Percentiles rank a stretch among this genome's conserved stretches.
phyloP scores from a whole-genome alignment of 2,113 vertebrate species.

The Scatophagus argus region DNA sequence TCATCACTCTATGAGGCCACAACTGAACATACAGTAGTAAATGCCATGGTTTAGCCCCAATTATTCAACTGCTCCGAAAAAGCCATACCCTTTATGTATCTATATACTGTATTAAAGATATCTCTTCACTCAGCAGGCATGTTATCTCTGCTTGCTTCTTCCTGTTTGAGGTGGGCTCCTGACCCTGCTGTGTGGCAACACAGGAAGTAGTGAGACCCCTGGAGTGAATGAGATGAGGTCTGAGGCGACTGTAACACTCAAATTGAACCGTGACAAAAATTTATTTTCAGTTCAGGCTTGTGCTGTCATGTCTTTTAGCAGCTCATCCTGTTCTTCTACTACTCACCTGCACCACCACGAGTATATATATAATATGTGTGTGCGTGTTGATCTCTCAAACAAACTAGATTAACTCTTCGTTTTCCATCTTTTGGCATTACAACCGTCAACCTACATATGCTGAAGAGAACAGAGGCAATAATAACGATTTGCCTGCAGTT shows the following conservation, averaged over 20 bases:
- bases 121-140: constrained; percentile 17
- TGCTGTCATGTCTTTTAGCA: constrained; percentile 16
- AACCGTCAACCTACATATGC: neutral
- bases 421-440: constrained; percentile 4
- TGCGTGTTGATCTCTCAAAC: no score
- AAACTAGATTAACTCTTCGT: neutral
- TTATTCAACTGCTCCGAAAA: neutral
- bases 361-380: no score
- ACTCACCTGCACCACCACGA: neutral
- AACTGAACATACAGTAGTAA: neutral
- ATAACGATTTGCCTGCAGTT: constrained; percentile 61
- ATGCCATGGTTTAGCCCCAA: constrained; percentile 1
- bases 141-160: constrained; percentile 46
- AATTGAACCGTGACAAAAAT: constrained; percentile 13
- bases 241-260: constrained; percentile 13
- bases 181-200: constrained; percentile 36
- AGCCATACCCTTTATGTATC: neutral
- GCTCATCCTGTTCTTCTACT: neutral
- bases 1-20: neutral
- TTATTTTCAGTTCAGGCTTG: constrained; percentile 7
- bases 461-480: constrained; percentile 12
- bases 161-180: constrained; percentile 23
- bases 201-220: constrained; percentile 46
- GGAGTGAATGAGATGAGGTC: constrained; percentile 43
- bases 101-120: no score